Conservation (phyloP, 1,140 invertebrate genomes). For the Drosophila sechellia region DNA sequence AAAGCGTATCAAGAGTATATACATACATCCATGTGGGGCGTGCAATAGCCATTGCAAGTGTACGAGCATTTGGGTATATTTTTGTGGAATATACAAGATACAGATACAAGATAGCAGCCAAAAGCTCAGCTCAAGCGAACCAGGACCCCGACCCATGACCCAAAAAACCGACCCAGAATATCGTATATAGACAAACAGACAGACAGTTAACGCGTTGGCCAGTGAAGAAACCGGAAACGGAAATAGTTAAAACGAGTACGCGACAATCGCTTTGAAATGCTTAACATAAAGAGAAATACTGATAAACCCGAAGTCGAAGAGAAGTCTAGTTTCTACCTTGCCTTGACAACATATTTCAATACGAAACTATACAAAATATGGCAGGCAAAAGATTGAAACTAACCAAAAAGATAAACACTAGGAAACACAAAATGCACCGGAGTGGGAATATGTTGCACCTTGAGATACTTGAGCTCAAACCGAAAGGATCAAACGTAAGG, state of each 20-base stretch:
- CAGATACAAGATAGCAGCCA: conserved; percentile 37
- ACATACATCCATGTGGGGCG: conserved; percentile 52
- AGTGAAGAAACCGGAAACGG: conserved; percentile 50
- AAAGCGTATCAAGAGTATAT: conserved; percentile 56
- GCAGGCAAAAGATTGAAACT: conserved; percentile 48
- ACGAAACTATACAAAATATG: conserved; percentile 62
- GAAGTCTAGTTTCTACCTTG: conserved; percentile 57
- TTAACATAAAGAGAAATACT: conserved; percentile 39
- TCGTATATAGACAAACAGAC: conserved; percentile 17
- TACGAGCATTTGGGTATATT: conserved; percentile 75
- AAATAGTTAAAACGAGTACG: conserved; percentile 61
- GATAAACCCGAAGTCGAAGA: conserved; percentile 40
- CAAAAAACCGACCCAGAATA: conserved; percentile 18
- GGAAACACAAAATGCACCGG: conserved; percentile 1
- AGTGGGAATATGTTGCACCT: not conserved
- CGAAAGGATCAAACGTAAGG: not conserved
- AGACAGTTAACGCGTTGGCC: conserved; percentile 74
- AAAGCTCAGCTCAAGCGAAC: conserved; percentile 70
- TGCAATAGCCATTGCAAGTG: conserved; percentile 57
- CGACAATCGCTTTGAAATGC: conserved; percentile 82
- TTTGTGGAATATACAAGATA: conserved; percentile 68
- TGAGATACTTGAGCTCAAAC: conserved; percentile 5
- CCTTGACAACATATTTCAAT: conserved; percentile 54
- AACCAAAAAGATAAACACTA: conserved; percentile 52
- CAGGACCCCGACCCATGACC: too few species aligned